Evolutionary conservation across 64 coral and sea anemone species (phyloP).

Genomic region (Acropora tenuis): DNA sequence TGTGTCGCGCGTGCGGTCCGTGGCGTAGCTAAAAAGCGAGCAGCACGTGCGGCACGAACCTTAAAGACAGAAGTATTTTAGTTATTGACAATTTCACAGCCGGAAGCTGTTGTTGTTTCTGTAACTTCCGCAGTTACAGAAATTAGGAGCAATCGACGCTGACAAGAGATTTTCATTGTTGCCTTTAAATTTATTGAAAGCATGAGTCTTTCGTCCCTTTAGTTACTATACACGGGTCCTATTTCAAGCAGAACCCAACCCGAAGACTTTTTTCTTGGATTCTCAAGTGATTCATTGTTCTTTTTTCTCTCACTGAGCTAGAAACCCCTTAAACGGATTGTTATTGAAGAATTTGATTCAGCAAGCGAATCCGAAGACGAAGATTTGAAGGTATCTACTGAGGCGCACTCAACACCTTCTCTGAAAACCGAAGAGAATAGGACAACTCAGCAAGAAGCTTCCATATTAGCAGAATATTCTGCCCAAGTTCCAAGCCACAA

Average conservation of each 20-base stretch:
- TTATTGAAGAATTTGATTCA: conserved; percentile 71
- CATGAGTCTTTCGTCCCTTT: too few relatives aligned
- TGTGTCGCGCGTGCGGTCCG: too few relatives aligned
- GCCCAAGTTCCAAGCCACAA: not conserved
- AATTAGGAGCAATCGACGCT: too few relatives aligned
- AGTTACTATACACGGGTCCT: too few relatives aligned
- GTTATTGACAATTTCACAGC: too few relatives aligned
- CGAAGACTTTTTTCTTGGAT: not conserved
- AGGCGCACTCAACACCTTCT: conserved; percentile 9
- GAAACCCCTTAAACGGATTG: conserved; percentile 75
- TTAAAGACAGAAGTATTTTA: too few relatives aligned
- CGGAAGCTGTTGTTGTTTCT: too few relatives aligned
- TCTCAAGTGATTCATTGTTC: not conserved
- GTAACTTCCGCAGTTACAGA: too few relatives aligned
- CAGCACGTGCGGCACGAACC: not conserved
- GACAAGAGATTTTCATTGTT: too few relatives aligned
- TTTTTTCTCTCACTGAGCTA: not conserved
- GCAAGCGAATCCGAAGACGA: conserved; percentile 50
- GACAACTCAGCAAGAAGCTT: not conserved
- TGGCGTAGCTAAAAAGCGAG: not conserved
- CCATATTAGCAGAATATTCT: not conserved
- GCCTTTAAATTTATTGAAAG: too few relatives aligned
- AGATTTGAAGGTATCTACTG: conserved; percentile 1
- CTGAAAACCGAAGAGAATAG: not conserved
- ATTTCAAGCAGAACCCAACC: not conserved